These are phyloP conservation scores for Sinocyclocheilus grahami DNA, from an alignment of 2,113 vertebrate species.

Conservation along the genomic window DNA sequence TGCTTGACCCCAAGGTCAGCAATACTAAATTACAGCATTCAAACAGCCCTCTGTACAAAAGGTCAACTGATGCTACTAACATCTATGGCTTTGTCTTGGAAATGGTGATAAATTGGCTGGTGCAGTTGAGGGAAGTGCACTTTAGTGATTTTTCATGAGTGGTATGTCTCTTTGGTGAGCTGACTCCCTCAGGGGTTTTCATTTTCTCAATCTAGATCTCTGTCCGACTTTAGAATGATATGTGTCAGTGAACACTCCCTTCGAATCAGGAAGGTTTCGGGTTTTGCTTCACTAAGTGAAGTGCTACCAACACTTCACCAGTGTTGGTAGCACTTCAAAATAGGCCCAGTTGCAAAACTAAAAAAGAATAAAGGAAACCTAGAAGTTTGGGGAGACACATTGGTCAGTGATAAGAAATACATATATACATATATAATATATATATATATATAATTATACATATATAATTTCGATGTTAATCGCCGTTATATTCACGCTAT, in stretches of 20 bases:
- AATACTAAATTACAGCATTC: conserved; percentile 3
- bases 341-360: neutral
- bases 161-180: neutral
- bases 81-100: conserved; percentile 34
- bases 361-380: neutral
- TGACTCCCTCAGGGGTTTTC: conserved; percentile 2
- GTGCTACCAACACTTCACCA: no score
- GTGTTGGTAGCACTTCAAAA: neutral
- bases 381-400: neutral
- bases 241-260: neutral
- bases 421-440: no score
- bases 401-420: neutral
- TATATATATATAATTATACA: no score
- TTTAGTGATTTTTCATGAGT: conserved; percentile 46
- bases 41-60: neutral
- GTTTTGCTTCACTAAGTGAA: no score
- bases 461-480: neutral
- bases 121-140: conserved; percentile 29
- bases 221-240: conserved; percentile 25
- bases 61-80: conserved; percentile 18
- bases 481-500: neutral
- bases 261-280: neutral
- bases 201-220: conserved; percentile 11
- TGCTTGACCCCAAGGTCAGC: conserved; percentile 32
- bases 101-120: conserved; percentile 40